Base-by-base conservation (phyloP, 2,888 invertebrate species). In the Megamerina dolium region DNA sequence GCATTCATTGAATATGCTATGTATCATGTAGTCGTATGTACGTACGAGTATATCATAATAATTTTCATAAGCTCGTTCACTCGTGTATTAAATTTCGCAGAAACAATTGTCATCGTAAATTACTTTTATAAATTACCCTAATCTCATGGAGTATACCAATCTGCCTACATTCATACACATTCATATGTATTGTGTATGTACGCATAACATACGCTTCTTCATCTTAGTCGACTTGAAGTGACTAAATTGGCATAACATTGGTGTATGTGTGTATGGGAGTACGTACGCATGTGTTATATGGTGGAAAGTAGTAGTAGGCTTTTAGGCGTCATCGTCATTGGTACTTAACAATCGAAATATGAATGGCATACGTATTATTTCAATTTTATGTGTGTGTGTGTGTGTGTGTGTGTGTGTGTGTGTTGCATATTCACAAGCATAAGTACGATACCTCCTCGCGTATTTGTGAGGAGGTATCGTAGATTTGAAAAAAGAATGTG, bases 71-170 rank as follows among this genome's bases (percentile, higher is more conserved):
- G n/a, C n/a, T n/a, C n/a, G n/a, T n/a, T n/a, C n/a, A n/a, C n/a
- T n/a, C n/a, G n/a, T n/a, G n/a, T 23, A 41, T 41, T 45, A 32
- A 41, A 45, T 41, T 41, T 29, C 17, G 37, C 30, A 41, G 37
- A 45, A 45, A 37, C 45, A 45, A 41, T 45, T 37, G 45, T 41
- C 45, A 34, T 45, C 45, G 45, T 45, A 45, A 45, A 45, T 45
- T 45, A 45, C 37, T n/a, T 45, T 45, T 41, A 31, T 37, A 45
- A 45, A 45, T 45, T 41, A 26, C 37, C 37, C 41, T 45, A 45
- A 45, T 45, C 45, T 45, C 23, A n/a, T 23, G 32, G 27, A 33
- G 19, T 32, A 40, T 17, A 40, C 27, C 38, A n/a, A n/a, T n/a
- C n/a, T n/a, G n/a, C n/a, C n/a, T n/a, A n/a, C n/a, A n/a, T n/a